phyloP scores from a whole-genome alignment of 2,113 vertebrate genomes.

The Rhinichthys klamathensis region DNA sequence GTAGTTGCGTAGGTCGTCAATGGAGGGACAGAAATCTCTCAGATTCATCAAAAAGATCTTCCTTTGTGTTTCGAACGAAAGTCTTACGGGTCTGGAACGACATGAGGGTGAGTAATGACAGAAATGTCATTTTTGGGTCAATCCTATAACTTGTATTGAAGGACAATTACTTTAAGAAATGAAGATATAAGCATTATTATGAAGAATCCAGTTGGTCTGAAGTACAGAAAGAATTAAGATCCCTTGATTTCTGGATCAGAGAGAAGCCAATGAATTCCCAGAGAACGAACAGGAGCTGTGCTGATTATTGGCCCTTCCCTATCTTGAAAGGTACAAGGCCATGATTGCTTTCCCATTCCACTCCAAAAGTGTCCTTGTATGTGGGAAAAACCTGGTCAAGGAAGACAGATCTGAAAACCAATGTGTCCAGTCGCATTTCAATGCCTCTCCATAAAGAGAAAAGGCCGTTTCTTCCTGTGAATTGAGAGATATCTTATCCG shows the following conservation, averaged over 20 bases:
- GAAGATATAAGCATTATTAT: background rate
- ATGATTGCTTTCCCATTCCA: background rate
- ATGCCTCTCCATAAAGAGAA: slow-evolving; percentile 14
- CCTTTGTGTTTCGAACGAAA: no score
- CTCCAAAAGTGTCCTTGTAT: background rate
- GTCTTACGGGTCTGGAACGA: no score
- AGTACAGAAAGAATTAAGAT: background rate
- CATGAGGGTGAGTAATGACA: no score
- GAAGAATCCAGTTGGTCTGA: slow-evolving; percentile 5
- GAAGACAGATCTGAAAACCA: background rate
- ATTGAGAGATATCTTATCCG: slow-evolving; percentile 10
- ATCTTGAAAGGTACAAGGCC: background rate
- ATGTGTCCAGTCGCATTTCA: no score
- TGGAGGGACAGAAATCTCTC: no score
- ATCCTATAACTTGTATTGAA: background rate
- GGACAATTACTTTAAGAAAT: background rate
- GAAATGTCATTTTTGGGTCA: no score
- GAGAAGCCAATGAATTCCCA: slow-evolving; percentile 27
- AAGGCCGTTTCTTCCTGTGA: background rate
- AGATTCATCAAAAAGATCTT: no score
- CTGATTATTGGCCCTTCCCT: slow-evolving; percentile 4
- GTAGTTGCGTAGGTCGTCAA: no score
- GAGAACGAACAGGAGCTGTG: background rate
- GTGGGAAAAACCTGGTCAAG: slow-evolving; percentile 5
- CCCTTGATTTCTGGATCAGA: background rate